phyloP scores from a whole-genome alignment of 2,113 vertebrate genomes.

The Embiotoca jacksoni region DNA sequence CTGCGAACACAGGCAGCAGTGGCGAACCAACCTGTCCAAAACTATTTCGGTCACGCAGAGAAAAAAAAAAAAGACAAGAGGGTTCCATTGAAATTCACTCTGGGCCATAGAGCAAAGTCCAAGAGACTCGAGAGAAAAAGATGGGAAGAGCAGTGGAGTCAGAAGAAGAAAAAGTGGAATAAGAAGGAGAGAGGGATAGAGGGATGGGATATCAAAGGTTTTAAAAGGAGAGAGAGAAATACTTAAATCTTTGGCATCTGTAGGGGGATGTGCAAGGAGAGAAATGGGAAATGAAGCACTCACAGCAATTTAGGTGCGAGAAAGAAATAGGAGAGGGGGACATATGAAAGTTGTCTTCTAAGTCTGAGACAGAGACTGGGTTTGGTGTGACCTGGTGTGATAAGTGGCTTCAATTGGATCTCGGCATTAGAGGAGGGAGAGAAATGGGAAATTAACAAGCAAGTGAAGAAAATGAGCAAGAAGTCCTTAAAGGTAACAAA shows the following conservation, averaged over 20 bases:
- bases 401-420: constrained; percentile 49
- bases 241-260: constrained; percentile 37
- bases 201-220: constrained; percentile 35
- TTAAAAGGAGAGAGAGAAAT: constrained; percentile 41
- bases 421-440: constrained; percentile 27
- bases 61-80: constrained; percentile 40
- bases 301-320: constrained; percentile 59
- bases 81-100: constrained; percentile 28
- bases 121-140: constrained; percentile 27
- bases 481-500: constrained; percentile 34
- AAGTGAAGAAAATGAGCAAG: constrained; percentile 22
- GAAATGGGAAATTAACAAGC: constrained; percentile 28
- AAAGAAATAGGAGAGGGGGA: constrained; percentile 44
- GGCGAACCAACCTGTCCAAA: constrained; percentile 31
- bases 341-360: constrained; percentile 50
- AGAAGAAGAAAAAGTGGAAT: constrained; percentile 33
- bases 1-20: constrained; percentile 20
- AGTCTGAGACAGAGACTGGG: constrained; percentile 30
- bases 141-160: constrained; percentile 19
- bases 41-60: constrained; percentile 42
- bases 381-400: constrained; percentile 41
- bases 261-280: constrained; percentile 15
- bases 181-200: constrained; percentile 1
- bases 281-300: constrained; percentile 57
- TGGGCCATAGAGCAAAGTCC: constrained; percentile 28